Evolutionary conservation across 1,140 invertebrate genomes (phyloP), one percentile per base, ranked within the genome.

Genomic region (Cotesia vestalis): DNA sequence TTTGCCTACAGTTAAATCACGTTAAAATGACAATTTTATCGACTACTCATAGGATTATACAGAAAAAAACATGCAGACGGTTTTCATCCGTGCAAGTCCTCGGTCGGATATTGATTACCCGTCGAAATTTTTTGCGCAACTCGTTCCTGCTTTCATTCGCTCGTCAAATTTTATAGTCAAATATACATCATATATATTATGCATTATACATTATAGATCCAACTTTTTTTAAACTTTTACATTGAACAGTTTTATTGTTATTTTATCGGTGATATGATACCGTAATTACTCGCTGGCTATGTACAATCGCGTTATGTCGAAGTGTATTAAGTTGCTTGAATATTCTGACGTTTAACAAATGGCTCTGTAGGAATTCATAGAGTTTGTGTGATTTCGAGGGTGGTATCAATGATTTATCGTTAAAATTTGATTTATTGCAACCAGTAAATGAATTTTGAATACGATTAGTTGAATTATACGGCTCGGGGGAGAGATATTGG

Each of bases 91-190:
- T 40, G 64, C 17, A 51, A 66, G 20, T 52, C 20, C 40, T 34
- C 51, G 6, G 64, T 27, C 11, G 36, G 34, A 66, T 66, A 66
- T 66, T 36, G 64, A 66, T 66, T 66, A 52, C 46, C 64, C 34
- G 64, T 66, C 64, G 1, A 6, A 46, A 2, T 46, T 46, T 66
- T 66, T 66, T 66, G 6, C 46, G 46, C 40, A 38, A 17, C 46
- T 66, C 17, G 5, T 46, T 9, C 27, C 40, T 52, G 9, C 20
- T 52, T 27, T 66, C 12, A 46, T 52, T 52, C 46, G 40, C 17
- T 64, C 12, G 38, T 64, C 62, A 34, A 66, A 66, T 66, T 51
- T 66, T 66, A 14, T 0, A 27, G 27, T 27, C 27, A 27, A 27
- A 27, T 27, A 27, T 27, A 27, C 3, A 27, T 27, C 27, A 3